A percentile compares a stretch with the other conserved stretches of the same genome.
These are phyloP conservation scores for Asbolus verrucosus DNA, from an alignment of 1,140 invertebrate species.

Conservation along the genomic window DNA sequence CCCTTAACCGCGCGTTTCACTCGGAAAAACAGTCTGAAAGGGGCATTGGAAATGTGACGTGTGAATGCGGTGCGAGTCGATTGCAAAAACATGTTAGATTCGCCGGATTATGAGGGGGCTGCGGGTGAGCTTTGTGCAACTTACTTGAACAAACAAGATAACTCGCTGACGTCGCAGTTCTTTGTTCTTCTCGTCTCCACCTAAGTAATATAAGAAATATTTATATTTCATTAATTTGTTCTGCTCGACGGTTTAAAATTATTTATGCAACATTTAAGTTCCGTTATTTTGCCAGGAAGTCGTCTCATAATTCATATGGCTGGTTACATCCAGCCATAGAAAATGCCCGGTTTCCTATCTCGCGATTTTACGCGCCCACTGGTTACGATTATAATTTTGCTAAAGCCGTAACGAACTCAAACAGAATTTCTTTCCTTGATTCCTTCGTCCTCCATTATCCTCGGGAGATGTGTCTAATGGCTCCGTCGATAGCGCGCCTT, in stretches of 20 bases:
- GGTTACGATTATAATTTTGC: constrained; percentile 17
- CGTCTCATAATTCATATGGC: constrained; percentile 57
- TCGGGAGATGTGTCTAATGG: too few species aligned
- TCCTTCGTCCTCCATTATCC: too few species aligned
- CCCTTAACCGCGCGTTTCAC: too few species aligned
- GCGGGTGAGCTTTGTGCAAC: constrained; percentile 37
- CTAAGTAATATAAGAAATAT: constrained; percentile 52
- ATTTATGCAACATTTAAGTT: constrained; percentile 61
- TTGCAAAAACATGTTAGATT: constrained; percentile 45
- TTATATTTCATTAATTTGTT: constrained; percentile 61
- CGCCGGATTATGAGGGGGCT: constrained; percentile 30
- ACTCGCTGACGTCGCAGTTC: constrained; percentile 37
- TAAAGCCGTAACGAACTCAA: background rate
- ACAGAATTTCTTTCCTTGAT: constrained; percentile 8
- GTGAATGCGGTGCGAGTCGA: constrained; percentile 19
- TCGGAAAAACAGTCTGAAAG: constrained; percentile 5
- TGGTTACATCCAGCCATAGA: constrained; percentile 54
- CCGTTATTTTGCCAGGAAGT: constrained; percentile 57
- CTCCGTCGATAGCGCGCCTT: too few species aligned
- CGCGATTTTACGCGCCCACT: constrained; percentile 52
- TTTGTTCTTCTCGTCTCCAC: constrained; percentile 37
- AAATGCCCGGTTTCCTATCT: constrained; percentile 53
- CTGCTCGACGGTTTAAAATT: constrained; percentile 53
- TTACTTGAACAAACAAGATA: constrained; percentile 52
- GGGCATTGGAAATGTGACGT: constrained; percentile 5